Conservation (phyloP, 2,797 vertebrate genomes). For the Margarornis squamiger region DNA sequence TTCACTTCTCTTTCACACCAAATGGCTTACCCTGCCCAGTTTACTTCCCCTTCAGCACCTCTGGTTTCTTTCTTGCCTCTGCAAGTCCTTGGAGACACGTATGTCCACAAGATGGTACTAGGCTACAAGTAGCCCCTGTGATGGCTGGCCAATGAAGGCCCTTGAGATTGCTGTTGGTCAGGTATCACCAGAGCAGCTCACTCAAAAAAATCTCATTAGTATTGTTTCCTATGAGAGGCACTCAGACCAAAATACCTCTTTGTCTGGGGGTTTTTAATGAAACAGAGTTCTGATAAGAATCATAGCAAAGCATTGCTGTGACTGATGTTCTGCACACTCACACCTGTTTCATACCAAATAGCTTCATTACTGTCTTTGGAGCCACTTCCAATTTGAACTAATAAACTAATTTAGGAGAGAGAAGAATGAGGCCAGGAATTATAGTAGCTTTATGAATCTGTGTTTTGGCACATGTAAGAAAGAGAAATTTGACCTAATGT, state of each 20-base stretch:
- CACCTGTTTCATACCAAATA: background rate
- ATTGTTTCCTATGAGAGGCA: background rate
- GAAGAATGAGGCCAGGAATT: background rate
- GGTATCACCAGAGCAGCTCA: background rate
- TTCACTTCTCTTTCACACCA: background rate
- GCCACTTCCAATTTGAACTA: background rate
- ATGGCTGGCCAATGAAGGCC: background rate
- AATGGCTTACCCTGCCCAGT: background rate
- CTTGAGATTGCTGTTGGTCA: background rate
- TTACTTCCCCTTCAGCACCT: background rate
- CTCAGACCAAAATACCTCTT: background rate
- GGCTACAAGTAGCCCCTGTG: constrained; percentile 10
- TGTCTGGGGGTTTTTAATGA: background rate
- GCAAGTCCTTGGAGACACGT: background rate
- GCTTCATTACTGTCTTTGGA: background rate
- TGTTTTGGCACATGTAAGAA: constrained; percentile 17
- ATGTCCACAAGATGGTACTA: constrained; percentile 58
- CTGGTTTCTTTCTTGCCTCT: background rate
- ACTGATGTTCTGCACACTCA: background rate
- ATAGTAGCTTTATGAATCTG: background rate
- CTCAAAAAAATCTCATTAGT: background rate
- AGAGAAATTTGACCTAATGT: constrained; percentile 15
- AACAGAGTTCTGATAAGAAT: background rate
- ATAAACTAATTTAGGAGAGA: background rate
- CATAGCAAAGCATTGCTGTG: background rate